These are phyloP conservation scores for Alfaro cultratus DNA, from an alignment of 2,797 vertebrate genomes.

Conservation along the genomic window DNA sequence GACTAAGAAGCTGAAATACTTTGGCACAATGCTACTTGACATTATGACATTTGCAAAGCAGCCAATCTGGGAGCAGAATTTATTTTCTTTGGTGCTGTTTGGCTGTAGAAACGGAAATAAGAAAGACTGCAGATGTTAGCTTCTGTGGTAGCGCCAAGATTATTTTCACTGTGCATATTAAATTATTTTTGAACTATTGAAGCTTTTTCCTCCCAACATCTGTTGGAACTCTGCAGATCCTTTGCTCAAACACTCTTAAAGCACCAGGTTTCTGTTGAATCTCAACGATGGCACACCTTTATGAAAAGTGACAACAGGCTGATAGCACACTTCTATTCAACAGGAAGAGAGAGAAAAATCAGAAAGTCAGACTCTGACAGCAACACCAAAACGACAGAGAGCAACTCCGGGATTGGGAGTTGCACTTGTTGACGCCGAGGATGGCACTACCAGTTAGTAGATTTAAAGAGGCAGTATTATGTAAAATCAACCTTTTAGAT, in stretches of 20 bases:
- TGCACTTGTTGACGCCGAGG: background rate
- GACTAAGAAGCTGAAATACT: too few species aligned
- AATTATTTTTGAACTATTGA: too few species aligned
- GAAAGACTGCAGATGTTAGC: too few species aligned
- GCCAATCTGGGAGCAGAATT: too few species aligned
- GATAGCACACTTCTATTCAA: slow-evolving; percentile 10
- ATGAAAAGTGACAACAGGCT: slow-evolving; percentile 40
- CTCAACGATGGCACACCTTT: slow-evolving; percentile 23
- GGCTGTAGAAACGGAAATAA: too few species aligned
- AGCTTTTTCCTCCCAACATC: slow-evolving; percentile 22
- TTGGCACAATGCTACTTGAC: too few species aligned
- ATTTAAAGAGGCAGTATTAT: too few species aligned
- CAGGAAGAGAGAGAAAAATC: background rate
- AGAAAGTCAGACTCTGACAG: background rate
- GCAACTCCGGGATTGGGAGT: background rate
- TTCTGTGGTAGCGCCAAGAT: too few species aligned
- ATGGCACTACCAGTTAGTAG: background rate
- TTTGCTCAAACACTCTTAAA: slow-evolving; percentile 10
- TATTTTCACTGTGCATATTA: too few species aligned
- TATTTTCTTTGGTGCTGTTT: too few species aligned
- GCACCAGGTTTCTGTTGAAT: background rate
- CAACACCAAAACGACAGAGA: background rate
- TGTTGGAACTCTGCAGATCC: slow-evolving; percentile 18
- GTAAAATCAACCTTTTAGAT: background rate
- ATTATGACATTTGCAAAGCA: too few species aligned